These are phyloP conservation scores for Engraulis encrasicolus DNA, from an alignment of 2,113 vertebrate genomes.

Conservation along the genomic window DNA sequence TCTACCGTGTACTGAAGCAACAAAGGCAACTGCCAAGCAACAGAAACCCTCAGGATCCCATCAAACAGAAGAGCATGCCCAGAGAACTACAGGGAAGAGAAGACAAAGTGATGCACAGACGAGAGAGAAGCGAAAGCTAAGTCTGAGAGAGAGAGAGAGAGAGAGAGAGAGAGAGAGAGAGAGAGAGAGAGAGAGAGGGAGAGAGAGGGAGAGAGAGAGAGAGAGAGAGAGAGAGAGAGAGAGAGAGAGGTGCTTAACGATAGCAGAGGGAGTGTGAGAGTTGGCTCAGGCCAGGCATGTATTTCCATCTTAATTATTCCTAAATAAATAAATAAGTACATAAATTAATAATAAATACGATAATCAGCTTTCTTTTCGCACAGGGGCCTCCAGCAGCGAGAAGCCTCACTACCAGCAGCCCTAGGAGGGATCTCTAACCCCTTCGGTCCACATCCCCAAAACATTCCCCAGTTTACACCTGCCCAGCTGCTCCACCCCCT, in stretches of 20 bases:
- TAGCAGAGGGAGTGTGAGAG: background rate
- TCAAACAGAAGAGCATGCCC: constrained; percentile 57
- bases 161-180: constrained; percentile 62
- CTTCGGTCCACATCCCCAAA: constrained; percentile 38
- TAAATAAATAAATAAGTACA: constrained; percentile 38
- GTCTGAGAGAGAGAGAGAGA: too few relatives aligned
- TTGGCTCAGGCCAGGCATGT: constrained; percentile 16
- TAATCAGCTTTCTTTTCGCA: constrained; percentile 23
- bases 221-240: constrained; percentile 27
- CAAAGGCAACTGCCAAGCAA: constrained; percentile 79
- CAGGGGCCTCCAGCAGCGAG: constrained; percentile 54
- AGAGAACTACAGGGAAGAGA: constrained; percentile 52
- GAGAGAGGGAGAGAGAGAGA: constrained; percentile 30
- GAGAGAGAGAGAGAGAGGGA: background rate
- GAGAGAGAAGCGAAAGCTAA: too few relatives aligned
- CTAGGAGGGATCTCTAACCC: constrained; percentile 61
- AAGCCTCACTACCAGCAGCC: too few relatives aligned
- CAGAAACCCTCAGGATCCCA: constrained; percentile 75
- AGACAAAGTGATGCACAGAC: background rate
- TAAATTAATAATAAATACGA: constrained; percentile 40
- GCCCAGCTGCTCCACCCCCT: constrained; percentile 65
- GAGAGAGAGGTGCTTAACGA: constrained; percentile 17
- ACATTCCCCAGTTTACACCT: constrained; percentile 70
- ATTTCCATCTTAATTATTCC: constrained; percentile 41
- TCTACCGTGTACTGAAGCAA: constrained; percentile 63